Percentiles rank a stretch among this genome's conserved stretches.
Evolutionary conservation across 2,797 vertebrate species (phyloP).

Genomic region (Falco columbarius): DNA sequence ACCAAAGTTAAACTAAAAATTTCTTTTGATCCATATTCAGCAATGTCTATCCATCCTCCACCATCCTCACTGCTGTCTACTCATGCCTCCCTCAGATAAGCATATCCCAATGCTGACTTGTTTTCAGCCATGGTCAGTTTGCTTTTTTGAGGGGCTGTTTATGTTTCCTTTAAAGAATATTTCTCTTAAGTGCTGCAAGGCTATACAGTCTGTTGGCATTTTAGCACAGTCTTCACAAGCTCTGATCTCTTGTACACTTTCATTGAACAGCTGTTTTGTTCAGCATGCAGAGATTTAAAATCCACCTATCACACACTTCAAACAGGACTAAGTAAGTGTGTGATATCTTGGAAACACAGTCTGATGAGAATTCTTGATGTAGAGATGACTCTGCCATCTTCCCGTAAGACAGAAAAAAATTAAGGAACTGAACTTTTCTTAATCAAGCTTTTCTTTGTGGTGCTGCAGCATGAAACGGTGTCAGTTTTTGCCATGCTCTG

Average conservation of each 20-base stretch:
- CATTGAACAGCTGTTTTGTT: not conserved
- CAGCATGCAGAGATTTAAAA: not conserved
- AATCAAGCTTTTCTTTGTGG: not conserved
- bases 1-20: not conserved
- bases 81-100: not conserved
- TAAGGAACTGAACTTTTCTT: not conserved
- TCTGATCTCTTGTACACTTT: not conserved
- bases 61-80: not conserved
- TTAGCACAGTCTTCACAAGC: not conserved
- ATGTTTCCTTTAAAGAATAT: not conserved
- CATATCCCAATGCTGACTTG: not conserved
- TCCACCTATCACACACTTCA: not conserved
- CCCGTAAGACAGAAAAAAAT: not conserved
- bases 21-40: not conserved
- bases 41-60: not conserved
- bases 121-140: not conserved
- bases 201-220: not conserved
- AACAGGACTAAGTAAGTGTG: not conserved
- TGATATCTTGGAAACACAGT: not conserved
- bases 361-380: not conserved
- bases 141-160: not conserved
- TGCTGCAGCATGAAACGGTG: not conserved
- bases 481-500: not conserved
- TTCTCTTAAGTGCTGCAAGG: not conserved
- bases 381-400: not conserved